Evolutionary conservation across 64 coral and sea anemone species (phyloP).

Genomic region (Pocillopora damicornis): DNA sequence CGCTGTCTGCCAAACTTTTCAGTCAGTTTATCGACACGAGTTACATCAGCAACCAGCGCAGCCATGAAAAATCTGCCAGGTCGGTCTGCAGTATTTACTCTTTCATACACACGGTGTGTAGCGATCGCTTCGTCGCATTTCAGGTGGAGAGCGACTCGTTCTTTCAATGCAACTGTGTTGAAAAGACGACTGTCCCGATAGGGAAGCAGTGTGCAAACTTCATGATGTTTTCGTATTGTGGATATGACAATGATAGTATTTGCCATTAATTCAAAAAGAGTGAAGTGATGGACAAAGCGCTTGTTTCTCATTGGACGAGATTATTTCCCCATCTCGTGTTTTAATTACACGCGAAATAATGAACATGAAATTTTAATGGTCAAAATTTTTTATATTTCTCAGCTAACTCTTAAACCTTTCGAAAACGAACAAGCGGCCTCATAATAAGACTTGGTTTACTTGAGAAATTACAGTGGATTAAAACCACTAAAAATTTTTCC

Average conservation of each 20-base stretch:
- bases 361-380: slow-evolving; percentile 28
- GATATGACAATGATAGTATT: slow-evolving; percentile 43
- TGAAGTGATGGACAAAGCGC: slow-evolving; percentile 25
- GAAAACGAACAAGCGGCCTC: not conserved
- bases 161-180: not conserved
- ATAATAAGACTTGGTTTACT: not conserved
- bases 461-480: not conserved
- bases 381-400: not conserved
- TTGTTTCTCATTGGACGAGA: slow-evolving; percentile 11
- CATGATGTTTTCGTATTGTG: slow-evolving; percentile 29
- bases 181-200: slow-evolving; percentile 21
- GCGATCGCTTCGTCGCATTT: not conserved
- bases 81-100: not conserved
- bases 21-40: slow-evolving; percentile 17
- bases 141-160: not conserved
- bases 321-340: slow-evolving; percentile 32
- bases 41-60: slow-evolving; percentile 15
- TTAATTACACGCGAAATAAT: slow-evolving; percentile 38
- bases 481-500: not conserved
- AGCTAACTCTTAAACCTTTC: not conserved
- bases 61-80: slow-evolving; percentile 19
- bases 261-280: slow-evolving; percentile 43
- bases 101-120: not conserved
- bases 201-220: slow-evolving; percentile 33
- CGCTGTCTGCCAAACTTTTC: slow-evolving; percentile 28